A percentile compares a stretch with the other conserved stretches of the same genome.
These are phyloP conservation scores for Cossypha dichroa DNA, from an alignment of 2,797 vertebrate species.

Conservation along the genomic window DNA sequence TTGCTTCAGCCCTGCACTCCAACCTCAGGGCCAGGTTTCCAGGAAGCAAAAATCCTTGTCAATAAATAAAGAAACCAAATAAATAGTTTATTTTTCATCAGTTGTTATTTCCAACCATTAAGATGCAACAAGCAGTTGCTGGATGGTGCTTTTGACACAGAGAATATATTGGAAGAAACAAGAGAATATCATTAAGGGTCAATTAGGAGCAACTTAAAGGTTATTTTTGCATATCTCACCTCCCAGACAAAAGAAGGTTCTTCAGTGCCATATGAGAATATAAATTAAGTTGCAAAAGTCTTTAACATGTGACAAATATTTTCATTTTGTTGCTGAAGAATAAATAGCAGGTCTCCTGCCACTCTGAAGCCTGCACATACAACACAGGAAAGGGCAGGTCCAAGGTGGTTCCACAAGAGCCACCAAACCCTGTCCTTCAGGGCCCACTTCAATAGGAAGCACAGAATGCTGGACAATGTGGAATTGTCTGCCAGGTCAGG, in stretches of 20 bases:
- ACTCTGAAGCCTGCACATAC: neutral
- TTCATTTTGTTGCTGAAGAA: conserved; percentile 34
- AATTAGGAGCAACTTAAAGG: conserved; percentile 79
- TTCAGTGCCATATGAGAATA: conserved; percentile 65
- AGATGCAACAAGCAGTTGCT: neutral
- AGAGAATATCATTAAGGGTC: conserved; percentile 76
- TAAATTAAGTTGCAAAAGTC: conserved; percentile 66
- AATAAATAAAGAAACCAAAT: neutral
- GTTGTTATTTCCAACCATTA: neutral
- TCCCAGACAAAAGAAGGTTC: conserved; percentile 76
- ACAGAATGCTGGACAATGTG: fast-evolving
- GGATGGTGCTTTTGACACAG: conserved; percentile 10
- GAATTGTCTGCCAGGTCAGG: neutral
- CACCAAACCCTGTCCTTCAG: neutral
- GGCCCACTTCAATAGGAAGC: fast-evolving
- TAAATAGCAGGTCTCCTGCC: neutral
- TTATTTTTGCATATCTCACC: conserved; percentile 79
- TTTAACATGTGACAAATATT: conserved; percentile 61
- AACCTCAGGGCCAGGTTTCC: neutral
- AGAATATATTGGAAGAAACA: conserved; percentile 36
- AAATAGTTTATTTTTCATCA: neutral
- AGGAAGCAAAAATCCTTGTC: neutral
- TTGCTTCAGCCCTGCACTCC: neutral
- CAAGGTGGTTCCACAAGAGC: neutral
- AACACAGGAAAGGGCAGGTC: neutral